Evolutionary conservation across 2,113 vertebrate species (phyloP), one percentile per base, ranked within the genome.

Genomic region (Nothobranchius kuhntae): DNA sequence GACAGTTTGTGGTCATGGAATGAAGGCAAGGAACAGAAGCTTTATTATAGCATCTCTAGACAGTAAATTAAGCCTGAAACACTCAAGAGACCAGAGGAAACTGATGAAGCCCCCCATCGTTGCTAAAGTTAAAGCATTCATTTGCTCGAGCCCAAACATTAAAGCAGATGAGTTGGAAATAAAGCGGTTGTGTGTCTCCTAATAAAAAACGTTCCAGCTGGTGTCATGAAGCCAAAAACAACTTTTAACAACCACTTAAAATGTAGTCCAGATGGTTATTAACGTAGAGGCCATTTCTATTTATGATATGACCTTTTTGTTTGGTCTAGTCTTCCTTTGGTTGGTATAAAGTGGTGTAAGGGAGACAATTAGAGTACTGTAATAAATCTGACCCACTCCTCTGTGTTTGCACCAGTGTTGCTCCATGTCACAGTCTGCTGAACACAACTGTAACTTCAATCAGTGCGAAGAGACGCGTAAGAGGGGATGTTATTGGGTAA

Each of bases 21-120:
- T 12, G 12, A 45, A 45, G 12, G 44, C 9, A 58, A 54, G 54
- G 56, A 66, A 47, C 79, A 85, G 76, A 48, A 7, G 14, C 21
- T 57, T 53, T 52, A 78, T 78, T 78, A 53, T 36, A 42, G 47
- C 47, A 24, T 58, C 54, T 61, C 60, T 40, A 50, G 68, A 50
- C 57, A 38, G 44, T 58, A 66, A 81, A 75, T 72, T 52, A 66
- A 64, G 55, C 64, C 50, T 63, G 14, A 66, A 42, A 26, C 55
- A 57, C 62, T 48, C 40, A 38, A 11, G 12, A 45, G 44, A 45
- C 44, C 44, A 45, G 52, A 75, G 35, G 44, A 54, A 30, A 13
- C 24, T 55, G 17, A 67, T 53, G 7, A 44, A 35, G 7, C 11
- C 15, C 30, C 26, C 30, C 50, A 13, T 56, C 38, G 38, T 13